These are phyloP conservation scores for Paguma larvata DNA, from an alignment of 2,797 vertebrate genomes.

Conservation along the genomic window DNA sequence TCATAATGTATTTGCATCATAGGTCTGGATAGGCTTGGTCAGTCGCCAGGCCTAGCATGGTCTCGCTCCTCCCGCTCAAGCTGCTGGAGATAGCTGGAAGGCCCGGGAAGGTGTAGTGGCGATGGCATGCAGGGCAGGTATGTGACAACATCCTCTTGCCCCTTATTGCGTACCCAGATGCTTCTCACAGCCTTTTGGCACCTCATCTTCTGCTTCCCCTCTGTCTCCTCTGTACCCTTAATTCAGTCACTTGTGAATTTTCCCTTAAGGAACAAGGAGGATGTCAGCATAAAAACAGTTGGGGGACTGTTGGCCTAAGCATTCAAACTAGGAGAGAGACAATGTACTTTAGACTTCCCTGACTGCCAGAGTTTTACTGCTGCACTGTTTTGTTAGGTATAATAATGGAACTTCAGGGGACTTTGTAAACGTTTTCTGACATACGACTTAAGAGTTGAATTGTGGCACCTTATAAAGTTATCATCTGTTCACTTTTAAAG, in stretches of 20 bases:
- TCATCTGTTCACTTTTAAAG: not conserved
- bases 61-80: not conserved
- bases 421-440: slow-evolving; percentile 31
- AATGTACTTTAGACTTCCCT: not conserved
- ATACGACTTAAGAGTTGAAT: slow-evolving; percentile 5
- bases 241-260: slow-evolving; percentile 20
- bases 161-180: not conserved
- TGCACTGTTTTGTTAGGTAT: not conserved
- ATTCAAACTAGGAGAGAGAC: not conserved
- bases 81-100: not conserved
- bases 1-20: not conserved
- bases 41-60: not conserved
- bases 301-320: not conserved
- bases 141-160: not conserved
- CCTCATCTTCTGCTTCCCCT: not conserved
- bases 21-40: not conserved
- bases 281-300: not conserved
- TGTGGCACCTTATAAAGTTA: slow-evolving; percentile 35
- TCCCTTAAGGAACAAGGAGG: slow-evolving; percentile 14
- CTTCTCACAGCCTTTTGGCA: not conserved
- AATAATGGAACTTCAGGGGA: not conserved
- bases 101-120: not conserved
- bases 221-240: not conserved
- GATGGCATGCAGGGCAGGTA: not conserved
- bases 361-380: not conserved